These are phyloP conservation scores for Eutolmus rufibarbis DNA, from an alignment of 2,888 invertebrate genomes.

Conservation along the genomic window DNA sequence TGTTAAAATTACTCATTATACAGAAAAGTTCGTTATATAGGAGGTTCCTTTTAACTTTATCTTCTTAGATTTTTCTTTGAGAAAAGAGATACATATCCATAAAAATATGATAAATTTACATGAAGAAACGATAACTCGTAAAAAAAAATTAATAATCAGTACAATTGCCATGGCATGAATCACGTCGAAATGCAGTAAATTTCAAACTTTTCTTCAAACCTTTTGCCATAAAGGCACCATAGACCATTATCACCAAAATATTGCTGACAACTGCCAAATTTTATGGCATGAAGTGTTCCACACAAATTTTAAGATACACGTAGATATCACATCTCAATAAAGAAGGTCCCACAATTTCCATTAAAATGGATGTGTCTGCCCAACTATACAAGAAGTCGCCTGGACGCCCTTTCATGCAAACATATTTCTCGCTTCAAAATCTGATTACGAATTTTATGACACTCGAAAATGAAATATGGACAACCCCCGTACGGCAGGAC, in stretches of 20 bases:
- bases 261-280: conserved; percentile 48
- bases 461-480: conserved; percentile 39
- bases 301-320: conserved; percentile 43
- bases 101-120: too few species aligned
- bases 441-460: conserved; percentile 62
- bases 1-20: too few species aligned
- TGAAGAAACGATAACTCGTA: too few species aligned
- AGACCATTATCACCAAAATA: conserved; percentile 47
- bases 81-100: too few species aligned
- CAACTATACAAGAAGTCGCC: not conserved
- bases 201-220: not conserved
- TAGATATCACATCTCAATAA: conserved; percentile 47
- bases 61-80: too few species aligned
- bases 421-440: conserved; percentile 58
- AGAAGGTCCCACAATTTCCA: conserved; percentile 46
- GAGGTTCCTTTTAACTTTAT: too few species aligned
- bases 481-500: not conserved
- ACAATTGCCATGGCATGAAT: not conserved
- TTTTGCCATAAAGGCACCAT: conserved; percentile 38
- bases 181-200: not conserved
- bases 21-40: too few species aligned
- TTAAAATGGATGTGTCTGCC: conserved; percentile 47
- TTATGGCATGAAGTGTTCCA: conserved; percentile 44
- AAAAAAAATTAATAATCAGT: too few species aligned
- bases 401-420: conserved; percentile 48